phyloP scores from a whole-genome alignment of 2,888 invertebrate species.

The Norana najaformis region DNA sequence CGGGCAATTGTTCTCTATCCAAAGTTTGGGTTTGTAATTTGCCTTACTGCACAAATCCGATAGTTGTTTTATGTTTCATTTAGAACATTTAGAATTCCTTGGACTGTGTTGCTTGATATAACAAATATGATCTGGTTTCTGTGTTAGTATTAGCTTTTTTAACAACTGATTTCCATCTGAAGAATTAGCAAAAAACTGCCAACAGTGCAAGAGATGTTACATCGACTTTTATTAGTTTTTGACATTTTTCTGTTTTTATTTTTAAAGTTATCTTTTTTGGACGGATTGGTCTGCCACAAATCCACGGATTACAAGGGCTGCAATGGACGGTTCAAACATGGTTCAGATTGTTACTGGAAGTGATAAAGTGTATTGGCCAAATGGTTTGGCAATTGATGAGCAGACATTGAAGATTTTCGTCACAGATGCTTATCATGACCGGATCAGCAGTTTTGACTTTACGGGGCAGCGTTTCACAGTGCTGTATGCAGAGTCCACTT shows the following conservation, averaged over 20 bases:
- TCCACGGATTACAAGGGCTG: conserved; percentile 78
- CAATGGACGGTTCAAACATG: conserved; percentile 76
- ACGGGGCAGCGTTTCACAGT: conserved; percentile 71
- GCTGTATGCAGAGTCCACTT: conserved; percentile 57
- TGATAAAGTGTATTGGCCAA: conserved; percentile 78
- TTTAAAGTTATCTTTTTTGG: conserved; percentile 73
- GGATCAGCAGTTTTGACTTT: conserved; percentile 77
- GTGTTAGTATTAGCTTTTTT: background rate
- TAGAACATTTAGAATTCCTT: background rate
- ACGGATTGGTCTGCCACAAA: conserved; percentile 81
- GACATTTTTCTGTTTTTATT: background rate
- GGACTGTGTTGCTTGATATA: background rate
- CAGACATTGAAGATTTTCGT: conserved; percentile 75
- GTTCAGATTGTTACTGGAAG: conserved; percentile 59
- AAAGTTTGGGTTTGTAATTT: conserved; percentile 68
- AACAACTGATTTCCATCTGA: background rate
- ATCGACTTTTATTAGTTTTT: background rate
- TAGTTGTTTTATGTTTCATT: background rate
- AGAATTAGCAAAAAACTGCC: background rate
- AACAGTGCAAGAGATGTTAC: background rate
- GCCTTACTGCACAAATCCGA: background rate
- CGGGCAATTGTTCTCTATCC: conserved; percentile 84
- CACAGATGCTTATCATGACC: conserved; percentile 82
- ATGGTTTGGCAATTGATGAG: conserved; percentile 82
- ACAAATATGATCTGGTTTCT: background rate